phyloP scores from a whole-genome alignment of 2,888 invertebrate species.

The Cordilura impudica region DNA sequence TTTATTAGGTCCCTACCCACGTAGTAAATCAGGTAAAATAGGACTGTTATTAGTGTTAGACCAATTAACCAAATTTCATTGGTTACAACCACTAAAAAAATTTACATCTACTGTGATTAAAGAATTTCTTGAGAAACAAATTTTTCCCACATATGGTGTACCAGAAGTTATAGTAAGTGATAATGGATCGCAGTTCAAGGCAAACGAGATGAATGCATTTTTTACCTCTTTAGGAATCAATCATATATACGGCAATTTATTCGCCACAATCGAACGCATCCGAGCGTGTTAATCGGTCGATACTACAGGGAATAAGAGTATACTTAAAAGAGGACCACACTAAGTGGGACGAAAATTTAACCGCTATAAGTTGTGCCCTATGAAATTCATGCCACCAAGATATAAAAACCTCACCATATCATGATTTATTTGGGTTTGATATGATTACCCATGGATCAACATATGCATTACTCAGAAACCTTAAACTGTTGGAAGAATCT shows the following conservation, averaged over 20 bases:
- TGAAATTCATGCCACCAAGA: not conserved
- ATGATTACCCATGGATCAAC: conserved; percentile 6
- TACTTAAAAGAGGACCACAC: not conserved
- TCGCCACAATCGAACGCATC: not conserved
- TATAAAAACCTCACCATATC: not conserved
- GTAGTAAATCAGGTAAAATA: conserved; percentile 7
- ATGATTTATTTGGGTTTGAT: not conserved
- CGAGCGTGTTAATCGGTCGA: not conserved
- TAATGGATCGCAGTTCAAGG: too few relatives aligned
- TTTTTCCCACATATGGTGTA: too few relatives aligned
- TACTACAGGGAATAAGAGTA: not conserved
- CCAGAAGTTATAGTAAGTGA: too few relatives aligned
- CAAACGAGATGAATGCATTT: too few relatives aligned
- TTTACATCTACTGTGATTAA: too few relatives aligned
- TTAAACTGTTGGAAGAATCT: not conserved
- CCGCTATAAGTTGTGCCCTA: not conserved
- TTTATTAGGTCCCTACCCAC: conserved; percentile 11
- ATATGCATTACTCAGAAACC: not conserved
- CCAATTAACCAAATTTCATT: not conserved
- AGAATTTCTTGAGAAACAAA: too few relatives aligned
- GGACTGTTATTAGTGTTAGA: conserved; percentile 1
- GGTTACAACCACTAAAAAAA: not conserved
- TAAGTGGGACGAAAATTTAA: not conserved
- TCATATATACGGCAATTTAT: not conserved
- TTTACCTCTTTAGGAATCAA: not conserved